Conservation (phyloP, 1,140 invertebrate species). For the Brachionus rubens region DNA sequence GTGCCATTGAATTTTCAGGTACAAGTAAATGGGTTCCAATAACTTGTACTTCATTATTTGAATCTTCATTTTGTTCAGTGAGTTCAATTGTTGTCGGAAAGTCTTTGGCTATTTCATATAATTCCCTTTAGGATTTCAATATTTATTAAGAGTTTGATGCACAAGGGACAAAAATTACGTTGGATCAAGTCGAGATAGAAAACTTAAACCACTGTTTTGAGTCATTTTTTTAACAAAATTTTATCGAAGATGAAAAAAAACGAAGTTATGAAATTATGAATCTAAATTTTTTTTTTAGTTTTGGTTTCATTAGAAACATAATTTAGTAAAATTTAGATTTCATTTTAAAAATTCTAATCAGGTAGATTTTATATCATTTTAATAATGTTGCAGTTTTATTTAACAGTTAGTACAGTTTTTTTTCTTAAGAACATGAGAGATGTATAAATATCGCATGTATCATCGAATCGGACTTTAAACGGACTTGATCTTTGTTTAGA, state of each 20-base stretch:
- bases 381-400: too few relatives aligned
- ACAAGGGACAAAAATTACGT: not conserved
- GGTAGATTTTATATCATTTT: too few relatives aligned
- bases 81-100: slow-evolving; percentile 21
- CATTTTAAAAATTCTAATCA: not conserved
- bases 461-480: too few relatives aligned
- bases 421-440: too few relatives aligned
- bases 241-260: not conserved
- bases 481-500: too few relatives aligned
- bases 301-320: not conserved
- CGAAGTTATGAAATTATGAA: slow-evolving; percentile 11
- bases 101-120: slow-evolving; percentile 33
- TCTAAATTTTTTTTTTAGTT: slow-evolving; percentile 24
- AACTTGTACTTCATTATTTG: not conserved
- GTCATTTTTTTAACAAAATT: not conserved
- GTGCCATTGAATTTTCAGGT: slow-evolving; percentile 9
- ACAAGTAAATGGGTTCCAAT: not conserved
- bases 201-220: slow-evolving; percentile 29
- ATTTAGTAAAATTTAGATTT: not conserved
- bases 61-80: slow-evolving; percentile 5
- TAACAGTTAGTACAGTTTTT: too few relatives aligned
- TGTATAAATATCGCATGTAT: too few relatives aligned
- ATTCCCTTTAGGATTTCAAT: not conserved
- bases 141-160: not conserved
- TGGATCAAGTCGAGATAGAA: slow-evolving; percentile 31